Conservation (phyloP, 2,797 vertebrate species). For the Clarias fuscus region DNA sequence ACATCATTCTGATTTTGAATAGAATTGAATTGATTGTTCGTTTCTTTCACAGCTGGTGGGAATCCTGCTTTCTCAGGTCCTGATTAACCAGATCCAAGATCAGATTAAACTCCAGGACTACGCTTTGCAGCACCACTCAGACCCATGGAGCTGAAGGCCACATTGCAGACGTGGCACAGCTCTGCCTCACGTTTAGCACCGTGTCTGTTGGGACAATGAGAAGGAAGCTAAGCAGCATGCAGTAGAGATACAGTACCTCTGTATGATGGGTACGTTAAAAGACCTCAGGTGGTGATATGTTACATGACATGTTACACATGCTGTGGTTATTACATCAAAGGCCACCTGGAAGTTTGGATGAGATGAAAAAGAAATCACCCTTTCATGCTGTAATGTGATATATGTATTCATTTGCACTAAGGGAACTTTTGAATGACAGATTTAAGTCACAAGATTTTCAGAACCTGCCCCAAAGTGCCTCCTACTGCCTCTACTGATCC, state of each 20-base stretch:
- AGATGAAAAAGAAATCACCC: not conserved
- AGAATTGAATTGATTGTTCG: conserved; percentile 7
- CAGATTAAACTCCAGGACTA: conserved; percentile 91
- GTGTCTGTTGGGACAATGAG: not conserved
- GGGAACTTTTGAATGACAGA: not conserved
- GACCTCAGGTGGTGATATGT: not conserved
- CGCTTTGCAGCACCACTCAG: conserved; percentile 78
- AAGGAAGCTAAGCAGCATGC: not conserved
- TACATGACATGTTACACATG: not conserved
- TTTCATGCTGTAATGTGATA: not conserved
- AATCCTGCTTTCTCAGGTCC: conserved; percentile 87
- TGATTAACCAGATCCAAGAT: conserved; percentile 89
- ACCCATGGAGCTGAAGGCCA: conserved; percentile 82
- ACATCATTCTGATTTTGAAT: not conserved
- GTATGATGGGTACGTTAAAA: not conserved
- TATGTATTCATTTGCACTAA: not conserved
- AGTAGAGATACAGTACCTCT: not conserved
- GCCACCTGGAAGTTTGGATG: not conserved
- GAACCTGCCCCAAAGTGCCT: not conserved
- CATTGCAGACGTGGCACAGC: not conserved
- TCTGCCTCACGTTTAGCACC: not conserved
- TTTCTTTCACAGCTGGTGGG: conserved; percentile 81
- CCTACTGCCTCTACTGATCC: not conserved
- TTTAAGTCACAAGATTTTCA: not conserved
- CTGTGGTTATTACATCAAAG: not conserved